Evolutionary conservation across 2,888 invertebrate species (phyloP).

Genomic region (Drosophila pullipes): DNA sequence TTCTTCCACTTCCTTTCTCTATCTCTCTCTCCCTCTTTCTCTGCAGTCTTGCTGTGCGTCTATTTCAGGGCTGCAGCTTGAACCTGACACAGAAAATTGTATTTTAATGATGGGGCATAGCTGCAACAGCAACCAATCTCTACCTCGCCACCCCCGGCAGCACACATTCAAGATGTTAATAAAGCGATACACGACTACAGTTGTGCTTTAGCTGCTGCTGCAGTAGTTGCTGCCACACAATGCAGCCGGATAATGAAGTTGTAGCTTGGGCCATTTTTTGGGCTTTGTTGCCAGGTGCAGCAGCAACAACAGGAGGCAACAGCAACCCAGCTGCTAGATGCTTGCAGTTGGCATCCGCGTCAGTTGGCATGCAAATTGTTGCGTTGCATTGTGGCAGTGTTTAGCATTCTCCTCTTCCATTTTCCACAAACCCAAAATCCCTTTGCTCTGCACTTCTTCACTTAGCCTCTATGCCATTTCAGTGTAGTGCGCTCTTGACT

Average conservation of each 20-base stretch:
- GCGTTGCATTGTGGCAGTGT: constrained; percentile 57
- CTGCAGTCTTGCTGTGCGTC: constrained; percentile 4
- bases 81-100: constrained; percentile 82
- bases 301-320: constrained; percentile 37
- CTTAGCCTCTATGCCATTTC: constrained; percentile 18
- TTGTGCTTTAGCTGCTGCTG: constrained; percentile 34
- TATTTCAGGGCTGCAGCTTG: constrained; percentile 68
- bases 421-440: background rate
- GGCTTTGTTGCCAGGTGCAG: constrained; percentile 31
- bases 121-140: constrained; percentile 28
- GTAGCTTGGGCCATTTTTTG: constrained; percentile 63
- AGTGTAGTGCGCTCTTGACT: constrained; percentile 56
- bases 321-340: constrained; percentile 12
- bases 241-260: constrained; percentile 70
- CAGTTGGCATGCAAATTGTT: constrained; percentile 58
- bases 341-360: constrained; percentile 37
- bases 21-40: constrained; percentile 1
- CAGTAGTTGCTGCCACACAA: constrained; percentile 13
- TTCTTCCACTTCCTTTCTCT: background rate
- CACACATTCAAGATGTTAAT: constrained; percentile 74
- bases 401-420: constrained; percentile 27
- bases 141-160: background rate
- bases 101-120: constrained; percentile 77
- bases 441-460: constrained; percentile 33
- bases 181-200: constrained; percentile 75